These are phyloP conservation scores for Zygaena filipendulae DNA, from an alignment of 2,888 invertebrate species.

Conservation along the genomic window DNA sequence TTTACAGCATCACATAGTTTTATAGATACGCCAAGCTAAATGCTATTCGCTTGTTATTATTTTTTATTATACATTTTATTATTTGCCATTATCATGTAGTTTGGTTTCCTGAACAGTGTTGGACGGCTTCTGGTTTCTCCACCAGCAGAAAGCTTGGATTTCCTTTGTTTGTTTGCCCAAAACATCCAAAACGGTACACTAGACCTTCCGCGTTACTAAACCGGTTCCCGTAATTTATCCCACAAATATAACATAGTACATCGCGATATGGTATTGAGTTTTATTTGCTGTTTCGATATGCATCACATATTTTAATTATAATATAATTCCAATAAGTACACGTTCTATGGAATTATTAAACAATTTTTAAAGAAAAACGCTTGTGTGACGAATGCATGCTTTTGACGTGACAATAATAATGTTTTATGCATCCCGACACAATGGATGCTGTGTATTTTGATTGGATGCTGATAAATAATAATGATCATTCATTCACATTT, in stretches of 20 bases:
- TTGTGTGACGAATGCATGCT: constrained; percentile 43
- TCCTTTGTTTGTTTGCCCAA: constrained; percentile 34
- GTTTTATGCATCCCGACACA: constrained; percentile 17
- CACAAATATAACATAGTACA: constrained; percentile 21
- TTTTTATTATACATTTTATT: constrained; percentile 31
- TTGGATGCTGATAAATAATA: too few species aligned
- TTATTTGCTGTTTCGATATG: constrained; percentile 34
- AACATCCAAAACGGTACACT: constrained; percentile 37
- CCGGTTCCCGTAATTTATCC: constrained; percentile 31
- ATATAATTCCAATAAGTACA: too few species aligned
- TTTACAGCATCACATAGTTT: constrained; percentile 38
- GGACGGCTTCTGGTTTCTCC: too few species aligned
- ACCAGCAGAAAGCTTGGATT: constrained; percentile 35
- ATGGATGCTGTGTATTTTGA: too few species aligned
- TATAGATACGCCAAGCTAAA: constrained; percentile 41
- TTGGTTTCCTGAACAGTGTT: constrained; percentile 23
- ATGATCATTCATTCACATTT: too few species aligned
- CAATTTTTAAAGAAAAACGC: constrained; percentile 17
- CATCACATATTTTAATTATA: constrained; percentile 5
- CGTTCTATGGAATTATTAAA: constrained; percentile 2
- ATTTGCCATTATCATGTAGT: constrained; percentile 47
- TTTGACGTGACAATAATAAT: constrained; percentile 15
- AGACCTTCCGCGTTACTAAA: constrained; percentile 56
- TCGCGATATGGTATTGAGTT: constrained; percentile 34
- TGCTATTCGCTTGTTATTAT: too few species aligned